Evolutionary conservation across 37 sponge, comb jelly and placozoan genomes (phyloP).

Genomic region (Eunapius fragilis): DNA sequence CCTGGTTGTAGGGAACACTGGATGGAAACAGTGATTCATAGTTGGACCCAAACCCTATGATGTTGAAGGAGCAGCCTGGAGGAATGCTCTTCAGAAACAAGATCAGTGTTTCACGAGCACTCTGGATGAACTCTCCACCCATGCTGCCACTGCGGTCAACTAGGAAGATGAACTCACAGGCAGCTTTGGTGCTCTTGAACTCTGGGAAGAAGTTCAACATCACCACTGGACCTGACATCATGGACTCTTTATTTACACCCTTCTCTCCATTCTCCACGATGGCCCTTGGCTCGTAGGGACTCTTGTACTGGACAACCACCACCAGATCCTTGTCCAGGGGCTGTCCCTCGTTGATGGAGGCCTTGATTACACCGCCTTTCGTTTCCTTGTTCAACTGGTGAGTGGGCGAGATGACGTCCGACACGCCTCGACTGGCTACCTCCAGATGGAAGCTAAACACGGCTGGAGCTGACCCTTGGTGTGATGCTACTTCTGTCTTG

Average conservation of each 20-base stretch:
- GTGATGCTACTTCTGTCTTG: too few relatives aligned
- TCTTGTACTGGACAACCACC: slow-evolving; percentile 39
- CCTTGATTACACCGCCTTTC: neutral
- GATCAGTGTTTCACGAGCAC: too few relatives aligned
- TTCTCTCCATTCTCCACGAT: slow-evolving; percentile 28
- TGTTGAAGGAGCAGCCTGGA: slow-evolving; percentile 75
- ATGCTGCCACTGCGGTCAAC: slow-evolving; percentile 84
- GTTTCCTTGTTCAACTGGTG: neutral
- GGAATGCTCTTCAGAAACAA: slow-evolving; percentile 79
- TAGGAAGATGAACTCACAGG: slow-evolving; percentile 78
- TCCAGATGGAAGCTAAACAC: slow-evolving; percentile 44
- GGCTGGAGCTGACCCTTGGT: neutral
- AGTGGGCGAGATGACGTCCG: neutral
- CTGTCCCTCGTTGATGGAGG: neutral
- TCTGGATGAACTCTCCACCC: slow-evolving; percentile 67
- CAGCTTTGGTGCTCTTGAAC: slow-evolving; percentile 25
- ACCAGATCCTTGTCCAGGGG: slow-evolving; percentile 45
- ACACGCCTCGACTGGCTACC: slow-evolving; percentile 9
- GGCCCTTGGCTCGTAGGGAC: slow-evolving; percentile 36
- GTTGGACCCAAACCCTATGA: slow-evolving; percentile 69
- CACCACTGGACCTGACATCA: slow-evolving; percentile 49
- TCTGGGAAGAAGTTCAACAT: slow-evolving; percentile 78
- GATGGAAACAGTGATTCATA: slow-evolving; percentile 60
- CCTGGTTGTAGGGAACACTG: slow-evolving; percentile 68
- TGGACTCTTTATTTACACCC: neutral